phyloP scores from a whole-genome alignment of 2,113 vertebrate species.

The Amblyornis subalaris region DNA sequence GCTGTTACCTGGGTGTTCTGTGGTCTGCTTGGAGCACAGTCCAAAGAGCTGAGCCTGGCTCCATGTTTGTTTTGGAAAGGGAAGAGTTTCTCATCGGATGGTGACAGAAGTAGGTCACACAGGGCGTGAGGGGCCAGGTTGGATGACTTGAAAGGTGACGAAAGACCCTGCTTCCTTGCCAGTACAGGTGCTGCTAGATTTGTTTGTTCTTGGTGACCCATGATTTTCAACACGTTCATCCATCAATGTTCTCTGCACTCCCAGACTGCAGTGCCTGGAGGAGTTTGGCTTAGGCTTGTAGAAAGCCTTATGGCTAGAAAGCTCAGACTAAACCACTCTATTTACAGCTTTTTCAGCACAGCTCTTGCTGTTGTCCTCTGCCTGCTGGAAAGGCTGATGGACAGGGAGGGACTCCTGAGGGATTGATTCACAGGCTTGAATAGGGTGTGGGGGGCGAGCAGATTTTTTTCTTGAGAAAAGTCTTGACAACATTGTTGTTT shows the following conservation, averaged over 20 bases:
- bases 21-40: neutral
- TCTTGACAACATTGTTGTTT: neutral
- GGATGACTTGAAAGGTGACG: neutral
- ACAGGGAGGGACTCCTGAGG: no score
- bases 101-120: neutral
- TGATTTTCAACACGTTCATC: neutral
- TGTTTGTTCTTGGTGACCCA: rapidly evolving
- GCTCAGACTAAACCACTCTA: neutral
- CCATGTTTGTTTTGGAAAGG: neutral
- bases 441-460: rapidly evolving
- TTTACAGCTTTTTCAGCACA: neutral
- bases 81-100: neutral
- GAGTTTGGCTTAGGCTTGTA: neutral
- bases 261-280: neutral
- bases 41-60: neutral
- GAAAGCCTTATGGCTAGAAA: neutral
- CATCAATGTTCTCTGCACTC: neutral
- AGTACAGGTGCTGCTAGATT: neutral
- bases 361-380: neutral
- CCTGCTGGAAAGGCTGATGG: neutral
- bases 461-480: neutral
- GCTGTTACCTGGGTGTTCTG: neutral
- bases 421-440: neutral
- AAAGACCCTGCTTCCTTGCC: neutral
- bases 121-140: neutral